Conservation (phyloP, 2,113 vertebrate genomes). For the Lates calcarifer region DNA sequence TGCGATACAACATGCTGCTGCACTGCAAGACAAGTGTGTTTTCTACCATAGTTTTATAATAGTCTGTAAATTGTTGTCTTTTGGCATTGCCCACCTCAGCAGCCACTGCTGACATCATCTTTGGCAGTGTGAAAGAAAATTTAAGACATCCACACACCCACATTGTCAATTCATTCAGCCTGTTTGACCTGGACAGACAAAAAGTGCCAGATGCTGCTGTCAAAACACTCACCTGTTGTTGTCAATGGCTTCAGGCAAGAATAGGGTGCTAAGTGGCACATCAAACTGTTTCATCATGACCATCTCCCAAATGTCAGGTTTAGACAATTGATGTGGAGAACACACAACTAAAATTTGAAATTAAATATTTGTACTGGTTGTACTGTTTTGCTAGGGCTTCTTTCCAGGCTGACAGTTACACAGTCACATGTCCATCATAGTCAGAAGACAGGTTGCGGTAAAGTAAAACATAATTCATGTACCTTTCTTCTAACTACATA, state of each 20-base stretch:
- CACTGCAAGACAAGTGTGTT: not conserved
- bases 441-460: no score
- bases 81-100: not conserved
- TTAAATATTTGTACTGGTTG: not conserved
- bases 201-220: slow-evolving; percentile 50
- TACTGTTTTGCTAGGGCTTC: no score
- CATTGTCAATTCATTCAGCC: slow-evolving; percentile 32
- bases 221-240: slow-evolving; percentile 48
- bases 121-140: slow-evolving; percentile 2
- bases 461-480: not conserved
- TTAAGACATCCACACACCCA: not conserved
- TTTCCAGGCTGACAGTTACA: no score
- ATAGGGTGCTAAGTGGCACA: slow-evolving; percentile 36
- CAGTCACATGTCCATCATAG: no score
- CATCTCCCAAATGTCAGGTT: slow-evolving; percentile 35
- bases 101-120: not conserved
- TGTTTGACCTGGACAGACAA: slow-evolving; percentile 30
- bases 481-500: not conserved
- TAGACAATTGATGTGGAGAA: not conserved
- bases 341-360: not conserved
- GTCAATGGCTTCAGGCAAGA: slow-evolving; percentile 48
- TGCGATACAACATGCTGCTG: not conserved
- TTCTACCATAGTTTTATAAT: not conserved
- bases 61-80: not conserved
- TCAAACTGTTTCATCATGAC: slow-evolving; percentile 42